phyloP scores from a whole-genome alignment of 2,888 invertebrate species.

The Torymus tubicola region DNA sequence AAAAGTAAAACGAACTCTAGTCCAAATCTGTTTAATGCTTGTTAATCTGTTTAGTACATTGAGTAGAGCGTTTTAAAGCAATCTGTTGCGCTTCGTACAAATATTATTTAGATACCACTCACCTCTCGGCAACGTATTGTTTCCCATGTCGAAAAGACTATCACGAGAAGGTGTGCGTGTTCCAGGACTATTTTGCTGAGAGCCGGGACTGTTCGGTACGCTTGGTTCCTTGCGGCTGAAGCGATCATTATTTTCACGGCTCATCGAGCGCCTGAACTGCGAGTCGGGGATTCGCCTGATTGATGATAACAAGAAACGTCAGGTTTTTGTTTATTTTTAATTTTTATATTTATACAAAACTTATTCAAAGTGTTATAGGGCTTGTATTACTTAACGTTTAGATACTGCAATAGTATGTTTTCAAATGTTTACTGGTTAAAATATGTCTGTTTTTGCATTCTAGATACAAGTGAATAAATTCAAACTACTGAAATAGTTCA shows the following conservation, averaged over 20 bases:
- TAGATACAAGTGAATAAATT: too few relatives aligned
- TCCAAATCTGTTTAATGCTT: not conserved
- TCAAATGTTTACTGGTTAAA: too few relatives aligned
- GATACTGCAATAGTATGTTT: too few relatives aligned
- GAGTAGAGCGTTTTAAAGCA: slow-evolving; percentile 39
- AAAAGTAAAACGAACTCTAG: not conserved
- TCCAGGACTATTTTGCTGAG: slow-evolving; percentile 66
- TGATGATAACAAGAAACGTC: not conserved
- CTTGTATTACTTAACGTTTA: too few relatives aligned
- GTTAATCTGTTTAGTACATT: not conserved
- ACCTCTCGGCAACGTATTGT: slow-evolving; percentile 74
- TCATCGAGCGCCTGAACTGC: slow-evolving; percentile 71
- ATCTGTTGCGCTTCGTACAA: slow-evolving; percentile 33
- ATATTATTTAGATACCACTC: slow-evolving; percentile 61
- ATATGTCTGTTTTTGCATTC: too few relatives aligned
- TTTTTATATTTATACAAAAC: too few relatives aligned
- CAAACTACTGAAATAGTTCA: too few relatives aligned
- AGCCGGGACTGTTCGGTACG: slow-evolving; percentile 65
- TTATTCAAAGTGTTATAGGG: too few relatives aligned
- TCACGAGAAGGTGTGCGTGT: slow-evolving; percentile 69
- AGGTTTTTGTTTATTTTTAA: not conserved
- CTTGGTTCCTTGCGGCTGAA: slow-evolving; percentile 69
- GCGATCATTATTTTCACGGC: slow-evolving; percentile 69
- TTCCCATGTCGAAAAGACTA: slow-evolving; percentile 71
- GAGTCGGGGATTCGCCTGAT: slow-evolving; percentile 72